Evolutionary conservation across 1,140 invertebrate genomes (phyloP).

Genomic region (Idris sp.): DNA sequence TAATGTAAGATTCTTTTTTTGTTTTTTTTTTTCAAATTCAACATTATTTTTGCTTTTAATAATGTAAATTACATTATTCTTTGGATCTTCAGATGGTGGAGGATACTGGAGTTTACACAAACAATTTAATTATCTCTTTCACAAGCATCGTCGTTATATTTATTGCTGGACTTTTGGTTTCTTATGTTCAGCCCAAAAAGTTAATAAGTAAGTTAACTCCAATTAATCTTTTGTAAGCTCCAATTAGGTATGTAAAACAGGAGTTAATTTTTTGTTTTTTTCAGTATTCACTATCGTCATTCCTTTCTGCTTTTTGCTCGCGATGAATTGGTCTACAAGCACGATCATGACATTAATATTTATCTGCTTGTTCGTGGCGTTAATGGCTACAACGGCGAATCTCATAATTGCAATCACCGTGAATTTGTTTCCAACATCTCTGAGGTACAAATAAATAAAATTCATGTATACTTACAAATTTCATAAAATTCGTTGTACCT

Average conservation of each 20-base stretch:
- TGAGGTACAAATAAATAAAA: constrained; percentile 75
- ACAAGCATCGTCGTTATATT: constrained; percentile 57
- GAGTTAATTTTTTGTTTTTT: too few species aligned
- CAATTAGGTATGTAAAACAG: background rate
- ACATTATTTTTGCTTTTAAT: too few species aligned
- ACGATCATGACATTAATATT: constrained; percentile 71
- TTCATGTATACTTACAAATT: constrained; percentile 1
- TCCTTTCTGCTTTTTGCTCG: constrained; percentile 49
- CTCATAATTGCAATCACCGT: constrained; percentile 79
- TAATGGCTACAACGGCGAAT: constrained; percentile 78
- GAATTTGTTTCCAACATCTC: constrained; percentile 80
- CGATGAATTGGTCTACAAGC: constrained; percentile 68
- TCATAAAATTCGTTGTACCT: constrained; percentile 8
- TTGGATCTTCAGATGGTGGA: constrained; percentile 53
- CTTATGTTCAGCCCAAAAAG: constrained; percentile 62
- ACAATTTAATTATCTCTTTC: constrained; percentile 60
- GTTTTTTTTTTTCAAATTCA: too few species aligned
- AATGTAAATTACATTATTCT: background rate
- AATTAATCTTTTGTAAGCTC: background rate
- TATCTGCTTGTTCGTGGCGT: constrained; percentile 78
- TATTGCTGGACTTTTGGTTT: constrained; percentile 59
- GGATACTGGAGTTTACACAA: constrained; percentile 60
- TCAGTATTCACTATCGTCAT: constrained; percentile 34
- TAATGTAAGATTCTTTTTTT: constrained; percentile 20
- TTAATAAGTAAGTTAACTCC: constrained; percentile 66